Evolutionary conservation across 2,797 vertebrate genomes (phyloP).

Genomic region (Zenarchopterus dispar): DNA sequence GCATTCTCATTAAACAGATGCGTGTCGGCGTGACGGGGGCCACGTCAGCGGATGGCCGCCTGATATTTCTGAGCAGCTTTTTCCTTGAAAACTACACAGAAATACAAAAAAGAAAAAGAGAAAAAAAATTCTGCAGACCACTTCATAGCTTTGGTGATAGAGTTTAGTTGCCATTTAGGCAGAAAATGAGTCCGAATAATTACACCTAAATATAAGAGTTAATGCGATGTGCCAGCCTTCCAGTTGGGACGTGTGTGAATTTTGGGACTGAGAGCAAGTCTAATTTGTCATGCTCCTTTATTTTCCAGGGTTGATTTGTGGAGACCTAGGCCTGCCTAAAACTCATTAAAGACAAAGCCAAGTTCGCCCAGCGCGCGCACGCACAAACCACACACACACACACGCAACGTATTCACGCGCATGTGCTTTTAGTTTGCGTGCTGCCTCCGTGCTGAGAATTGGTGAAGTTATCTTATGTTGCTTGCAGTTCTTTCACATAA

Average conservation of each 20-base stretch:
- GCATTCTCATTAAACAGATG: neutral
- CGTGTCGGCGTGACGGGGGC: constrained; percentile 1
- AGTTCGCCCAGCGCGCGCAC: constrained; percentile 48
- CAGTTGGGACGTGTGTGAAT: constrained; percentile 43
- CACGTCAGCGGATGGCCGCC: constrained; percentile 32
- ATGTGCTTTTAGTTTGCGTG: constrained; percentile 48
- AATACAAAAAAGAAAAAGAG: neutral
- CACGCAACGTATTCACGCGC: neutral
- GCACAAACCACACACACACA: neutral
- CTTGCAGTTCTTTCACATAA: constrained; percentile 35
- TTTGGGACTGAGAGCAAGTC: constrained; percentile 50
- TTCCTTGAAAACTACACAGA: constrained; percentile 9
- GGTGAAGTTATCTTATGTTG: constrained; percentile 30
- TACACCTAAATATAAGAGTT: constrained; percentile 31
- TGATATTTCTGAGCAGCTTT: constrained; percentile 3
- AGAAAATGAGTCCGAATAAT: constrained; percentile 56
- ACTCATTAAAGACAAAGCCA: constrained; percentile 72
- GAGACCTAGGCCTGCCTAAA: constrained; percentile 62
- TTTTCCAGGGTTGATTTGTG: constrained; percentile 70
- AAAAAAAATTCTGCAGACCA: constrained; percentile 10
- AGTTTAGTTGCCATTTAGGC: constrained; percentile 25
- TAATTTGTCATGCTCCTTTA: constrained; percentile 72
- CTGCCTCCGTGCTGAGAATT: constrained; percentile 32
- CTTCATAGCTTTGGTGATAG: constrained; percentile 12
- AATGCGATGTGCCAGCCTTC: constrained; percentile 35